Percentiles rank a stretch among this genome's conserved stretches.
Conservation (phyloP, 2,113 vertebrate genomes). For the Etheostoma spectabile region DNA sequence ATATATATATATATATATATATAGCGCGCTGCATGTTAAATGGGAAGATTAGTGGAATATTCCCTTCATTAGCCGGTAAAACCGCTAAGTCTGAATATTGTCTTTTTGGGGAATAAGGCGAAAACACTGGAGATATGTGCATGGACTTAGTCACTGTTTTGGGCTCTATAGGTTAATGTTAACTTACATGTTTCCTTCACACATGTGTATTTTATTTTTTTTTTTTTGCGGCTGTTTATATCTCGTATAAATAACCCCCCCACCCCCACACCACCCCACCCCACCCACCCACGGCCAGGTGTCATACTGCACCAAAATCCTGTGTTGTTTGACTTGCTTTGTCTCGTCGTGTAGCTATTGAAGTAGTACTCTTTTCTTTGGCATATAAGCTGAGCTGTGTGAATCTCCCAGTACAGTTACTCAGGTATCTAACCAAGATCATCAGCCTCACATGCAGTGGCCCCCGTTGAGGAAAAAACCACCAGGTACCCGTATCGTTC, state of each 20-base stretch:
- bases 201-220: no score
- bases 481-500: no score
- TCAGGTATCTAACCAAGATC: slow-evolving; percentile 78
- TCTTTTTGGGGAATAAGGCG: no score
- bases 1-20: no score
- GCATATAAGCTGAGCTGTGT: slow-evolving; percentile 59
- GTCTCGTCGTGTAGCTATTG: slow-evolving; percentile 56
- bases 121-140: no score
- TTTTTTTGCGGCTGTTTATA: slow-evolving; percentile 43
- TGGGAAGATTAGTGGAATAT: no score
- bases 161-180: slow-evolving; percentile 25
- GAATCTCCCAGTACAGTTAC: slow-evolving; percentile 74
- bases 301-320: slow-evolving; percentile 60
- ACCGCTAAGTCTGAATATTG: no score
- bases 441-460: slow-evolving; percentile 62
- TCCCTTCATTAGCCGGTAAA: no score
- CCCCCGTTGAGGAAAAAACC: no score
- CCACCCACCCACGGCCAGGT: slow-evolving; percentile 49
- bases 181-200: slow-evolving; percentile 60
- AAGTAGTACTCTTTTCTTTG: slow-evolving; percentile 60
- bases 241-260: slow-evolving; percentile 35
- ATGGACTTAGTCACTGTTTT: not conserved
- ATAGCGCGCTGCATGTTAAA: no score
- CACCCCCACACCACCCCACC: no score
- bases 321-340: slow-evolving; percentile 63